Evolutionary conservation across 2,888 invertebrate species (phyloP).

Genomic region (Reticulitermes lucifugus): DNA sequence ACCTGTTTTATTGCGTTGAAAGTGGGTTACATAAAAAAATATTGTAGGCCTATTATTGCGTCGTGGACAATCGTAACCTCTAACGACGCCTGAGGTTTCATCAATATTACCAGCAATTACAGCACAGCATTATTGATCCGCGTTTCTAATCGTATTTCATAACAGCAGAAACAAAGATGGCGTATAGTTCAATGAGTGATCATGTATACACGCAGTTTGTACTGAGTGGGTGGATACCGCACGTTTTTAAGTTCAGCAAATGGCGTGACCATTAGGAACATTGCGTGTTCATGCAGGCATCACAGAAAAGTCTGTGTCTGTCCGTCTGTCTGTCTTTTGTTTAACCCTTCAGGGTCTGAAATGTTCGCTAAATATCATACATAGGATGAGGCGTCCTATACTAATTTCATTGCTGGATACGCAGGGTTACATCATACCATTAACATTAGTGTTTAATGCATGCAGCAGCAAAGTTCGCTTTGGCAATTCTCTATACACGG

Average conservation of each 20-base stretch:
- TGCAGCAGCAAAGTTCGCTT: conserved; percentile 42
- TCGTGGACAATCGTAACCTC: neutral
- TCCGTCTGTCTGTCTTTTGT: conserved; percentile 45
- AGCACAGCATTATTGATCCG: conserved; percentile 30
- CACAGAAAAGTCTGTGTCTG: conserved; percentile 40
- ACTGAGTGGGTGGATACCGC: conserved; percentile 20
- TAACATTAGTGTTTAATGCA: conserved; percentile 53
- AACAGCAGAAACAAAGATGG: conserved; percentile 36
- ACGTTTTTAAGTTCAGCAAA: conserved; percentile 36
- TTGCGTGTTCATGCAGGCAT: conserved; percentile 41
- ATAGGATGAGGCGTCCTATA: conserved; percentile 36
- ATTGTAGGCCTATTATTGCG: neutral
- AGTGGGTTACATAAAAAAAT: conserved; percentile 6
- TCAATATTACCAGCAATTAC: conserved; percentile 40
- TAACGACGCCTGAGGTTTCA: conserved; percentile 31
- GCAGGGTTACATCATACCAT: conserved; percentile 48
- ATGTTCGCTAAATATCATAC: conserved; percentile 47
- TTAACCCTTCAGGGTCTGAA: conserved; percentile 45
- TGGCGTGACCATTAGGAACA: conserved; percentile 43
- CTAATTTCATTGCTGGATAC: conserved; percentile 49
- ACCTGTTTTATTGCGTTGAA: conserved; percentile 11
- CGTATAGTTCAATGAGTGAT: conserved; percentile 10
- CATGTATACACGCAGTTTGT: conserved; percentile 23
- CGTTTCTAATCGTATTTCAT: conserved; percentile 38
- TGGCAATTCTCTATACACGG: conserved; percentile 42